Base-by-base conservation (phyloP, 2,797 vertebrate genomes). In the Myripristis murdjan region DNA sequence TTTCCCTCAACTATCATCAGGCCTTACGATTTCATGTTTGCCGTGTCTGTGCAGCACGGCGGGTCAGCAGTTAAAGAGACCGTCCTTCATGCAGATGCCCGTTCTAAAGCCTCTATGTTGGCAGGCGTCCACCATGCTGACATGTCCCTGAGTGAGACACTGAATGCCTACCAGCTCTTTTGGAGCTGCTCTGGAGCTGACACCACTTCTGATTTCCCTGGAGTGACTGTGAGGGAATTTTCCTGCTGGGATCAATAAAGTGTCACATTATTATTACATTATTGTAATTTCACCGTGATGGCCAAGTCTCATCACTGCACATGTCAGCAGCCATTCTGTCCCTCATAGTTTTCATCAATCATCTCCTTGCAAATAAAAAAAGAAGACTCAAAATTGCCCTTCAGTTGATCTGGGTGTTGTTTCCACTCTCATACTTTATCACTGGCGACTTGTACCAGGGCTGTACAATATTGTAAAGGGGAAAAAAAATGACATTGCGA, bases 311-410 rank as follows among this genome's bases (percentile, higher is more conserved):
- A 55, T 39, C 20, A 6, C 6, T 11, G 22, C 33, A 7, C 62
- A 70, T 35, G 35, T 46, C 39, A 48, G 41, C 5, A 55, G 61
- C 15, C 53, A 26, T 48, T 22, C 16, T 65, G 47, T 15, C 26
- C 33, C 35, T 39, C 20, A 43, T 37, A 57, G 20, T 28, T 67
- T 41, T 48, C 16, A 12, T 33, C 20, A 52, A 14, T 61, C 48
- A 18, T 23, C 46, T 12, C 60, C 62, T 69, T 18, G 43, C 44
- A 61, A 72, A 63, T 66, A 57, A 51, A 64, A 37, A 52, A 48
- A 59, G 33, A 58, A 1, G 14, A 35, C 5, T 7, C 20, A 18
- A 70, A 47, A 81, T 35, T 35, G 48, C 11, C 52, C 62, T 66
- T 44, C 28, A 61, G 47, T 28, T 9, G 20, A 18, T 23, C 43